These are phyloP conservation scores for Myotis myotis DNA, from an alignment of 2,797 vertebrate genomes.

Conservation along the genomic window DNA sequence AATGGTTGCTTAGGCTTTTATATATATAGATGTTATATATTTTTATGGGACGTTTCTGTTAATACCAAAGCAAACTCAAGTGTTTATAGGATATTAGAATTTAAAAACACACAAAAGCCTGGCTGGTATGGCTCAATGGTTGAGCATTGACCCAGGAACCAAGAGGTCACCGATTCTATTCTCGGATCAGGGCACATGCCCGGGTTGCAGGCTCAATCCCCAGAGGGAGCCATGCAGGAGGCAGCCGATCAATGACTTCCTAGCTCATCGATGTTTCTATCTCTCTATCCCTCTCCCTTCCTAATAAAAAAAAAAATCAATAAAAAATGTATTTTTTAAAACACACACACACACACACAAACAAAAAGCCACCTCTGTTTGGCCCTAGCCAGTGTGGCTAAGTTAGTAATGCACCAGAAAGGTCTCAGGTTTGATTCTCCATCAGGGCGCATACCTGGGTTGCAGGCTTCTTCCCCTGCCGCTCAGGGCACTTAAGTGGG, in stretches of 20 bases:
- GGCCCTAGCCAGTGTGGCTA: background rate
- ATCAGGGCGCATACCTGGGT: background rate
- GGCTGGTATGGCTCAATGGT: background rate
- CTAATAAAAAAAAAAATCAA: background rate
- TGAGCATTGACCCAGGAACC: background rate
- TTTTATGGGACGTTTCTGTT: constrained; percentile 21
- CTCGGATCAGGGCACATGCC: background rate
- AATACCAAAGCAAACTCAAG: constrained; percentile 52
- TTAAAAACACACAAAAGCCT: background rate
- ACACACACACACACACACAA: background rate
- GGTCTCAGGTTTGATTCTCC: background rate
- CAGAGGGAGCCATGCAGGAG: background rate
- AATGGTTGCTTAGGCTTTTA: too few relatives aligned
- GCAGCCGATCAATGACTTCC: background rate
- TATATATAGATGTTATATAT: background rate
- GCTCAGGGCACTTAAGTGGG: background rate
- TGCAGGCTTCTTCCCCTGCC: background rate
- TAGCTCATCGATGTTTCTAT: background rate
- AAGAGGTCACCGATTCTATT: background rate
- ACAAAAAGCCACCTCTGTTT: background rate
- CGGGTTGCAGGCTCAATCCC: background rate
- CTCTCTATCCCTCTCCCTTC: background rate
- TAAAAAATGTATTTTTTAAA: background rate
- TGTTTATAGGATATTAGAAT: constrained; percentile 45
- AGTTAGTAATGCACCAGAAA: background rate